Evolutionary conservation across 1,140 invertebrate genomes (phyloP), one percentile per base, ranked within the genome.

Genomic region (Pseudoatta argentina): DNA sequence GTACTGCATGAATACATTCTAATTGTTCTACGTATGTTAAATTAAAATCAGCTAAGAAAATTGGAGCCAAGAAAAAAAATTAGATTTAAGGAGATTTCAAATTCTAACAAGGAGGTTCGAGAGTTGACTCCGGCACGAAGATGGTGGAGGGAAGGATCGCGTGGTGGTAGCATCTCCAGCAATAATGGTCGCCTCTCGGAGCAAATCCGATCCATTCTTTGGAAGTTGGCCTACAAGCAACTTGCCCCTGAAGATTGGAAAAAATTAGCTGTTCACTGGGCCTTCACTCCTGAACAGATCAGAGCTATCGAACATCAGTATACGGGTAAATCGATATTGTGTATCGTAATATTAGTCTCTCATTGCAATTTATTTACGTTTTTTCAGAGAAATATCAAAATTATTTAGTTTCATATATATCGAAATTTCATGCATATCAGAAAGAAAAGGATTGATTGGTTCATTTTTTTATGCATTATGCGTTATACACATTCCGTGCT

Each of bases 251-350:
- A 95, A 1, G 97, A 98, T 91, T 98, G 97, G 97, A 97, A 97
- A 92, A 96, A 96, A 86, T 94, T 98, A 21, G 97, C 97, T 3
- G 92, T 96, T 24, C 96, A 97, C 86, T 97, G 97, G 97, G 96
- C 96, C 48, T 97, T 98, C 92, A 97, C 97, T 0, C 95, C 96
- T 63, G 97, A 97, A 61, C 97, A 97, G 91, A 97, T 97, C 57
- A 95, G 95, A 88, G 97, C 97, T 16, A 97, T 98, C 86, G 97
- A 97, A 93, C 97, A 97, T 92, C 97, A 98, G 91, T 97, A 97
- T 88, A 97, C 97, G 85, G 97, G 97, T 97, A 95, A 93, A 89
- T 57, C 69, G 44, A 24, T 21, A 44, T 77, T 63, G 18, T 48
- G 6, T 71, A 44, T 82, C 1, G 24, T 8, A 51, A n/a, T 4